Percentiles rank a stretch among this genome's conserved stretches.
phyloP scores from a whole-genome alignment of 1,140 invertebrate species.

The Lasaia peninsularis region DNA sequence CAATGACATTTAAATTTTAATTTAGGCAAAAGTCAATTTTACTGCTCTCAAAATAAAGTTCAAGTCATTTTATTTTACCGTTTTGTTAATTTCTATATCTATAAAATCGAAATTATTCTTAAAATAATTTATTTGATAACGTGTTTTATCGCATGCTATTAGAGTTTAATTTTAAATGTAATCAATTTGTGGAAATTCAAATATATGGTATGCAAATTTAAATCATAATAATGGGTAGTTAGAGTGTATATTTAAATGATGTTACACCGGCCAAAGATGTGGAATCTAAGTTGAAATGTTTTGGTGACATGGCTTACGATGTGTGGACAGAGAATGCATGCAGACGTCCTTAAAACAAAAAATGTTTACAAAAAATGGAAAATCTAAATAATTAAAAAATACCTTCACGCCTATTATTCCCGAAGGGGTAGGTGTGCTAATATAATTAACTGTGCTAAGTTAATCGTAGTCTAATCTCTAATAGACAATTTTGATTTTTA shows the following conservation, averaged over 20 bases:
- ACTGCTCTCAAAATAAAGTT: constrained; percentile 8
- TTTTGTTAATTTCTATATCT: neutral
- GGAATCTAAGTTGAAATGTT: constrained; percentile 57
- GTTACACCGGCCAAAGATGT: constrained; percentile 24
- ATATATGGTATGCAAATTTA: constrained; percentile 37
- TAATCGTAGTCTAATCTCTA: too few relatives aligned
- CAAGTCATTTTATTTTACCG: constrained; percentile 13
- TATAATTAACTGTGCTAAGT: too few relatives aligned
- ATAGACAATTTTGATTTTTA: too few relatives aligned
- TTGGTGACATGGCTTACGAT: constrained; percentile 60
- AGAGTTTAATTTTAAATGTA: constrained; percentile 24
- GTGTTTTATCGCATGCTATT: constrained; percentile 16
- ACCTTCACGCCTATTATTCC: too few relatives aligned
- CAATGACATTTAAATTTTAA: neutral
- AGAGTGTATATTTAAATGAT: constrained; percentile 27
- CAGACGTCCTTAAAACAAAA: constrained; percentile 29
- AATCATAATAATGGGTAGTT: constrained; percentile 22
- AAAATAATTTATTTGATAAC: constrained; percentile 20
- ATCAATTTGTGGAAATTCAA: constrained; percentile 2
- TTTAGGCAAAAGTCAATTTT: constrained; percentile 16
- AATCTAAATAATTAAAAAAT: neutral
- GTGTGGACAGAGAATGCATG: constrained; percentile 27
- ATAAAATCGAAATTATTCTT: constrained; percentile 1
- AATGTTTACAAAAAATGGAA: neutral
- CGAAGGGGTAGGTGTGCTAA: too few relatives aligned